Base-by-base conservation (phyloP, 2,797 vertebrate species). In the Malacoctenus gilli region DNA sequence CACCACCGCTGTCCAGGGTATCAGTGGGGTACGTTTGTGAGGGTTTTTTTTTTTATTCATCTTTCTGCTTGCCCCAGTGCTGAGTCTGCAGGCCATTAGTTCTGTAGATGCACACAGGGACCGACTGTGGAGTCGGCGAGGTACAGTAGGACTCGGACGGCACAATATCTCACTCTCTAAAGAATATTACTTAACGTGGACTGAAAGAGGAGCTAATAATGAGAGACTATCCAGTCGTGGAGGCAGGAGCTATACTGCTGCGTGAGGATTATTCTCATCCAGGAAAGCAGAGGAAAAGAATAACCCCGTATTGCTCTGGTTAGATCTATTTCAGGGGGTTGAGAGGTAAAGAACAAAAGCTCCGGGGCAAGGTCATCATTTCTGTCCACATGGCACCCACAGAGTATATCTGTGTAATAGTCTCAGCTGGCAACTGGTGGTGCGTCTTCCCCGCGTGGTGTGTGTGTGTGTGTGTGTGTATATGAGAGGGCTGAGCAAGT, bases 1-100 rank as follows among this genome's bases (percentile, higher is more conserved):
- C 60, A 80, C 85, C 60, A 80, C 85, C 52, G 34, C 68, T 73
- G 82, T 87, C 80, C 81, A 58, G 59, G 59, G 63, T 84, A 81
- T 90, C 83, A 85, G 80, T 79, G 61, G 82, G 49, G 78, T 81
- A 85, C 79, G n/a, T 87, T 83, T 69, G 7, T 80, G 64, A 44
- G 44, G n/a, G n/a, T n/a, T n/a, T n/a, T n/a, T n/a, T 37, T 77
- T 36, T 78, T 47, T 72, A 66, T 81, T 76, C 74, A 76, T 83
- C 64, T 77, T 75, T 69, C 44, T 70, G 49, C 68, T n/a, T 21
- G 31, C 59, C 59, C 42, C 50, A 39, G 15, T 78, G 84, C 85
- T 92, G 88, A 93, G 62, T 75, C 56, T 43, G 86, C 76, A 80
- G 65, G 66, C 77, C 75, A 83, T 85, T 79, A 80, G 80, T 74